Percentiles rank a stretch among this genome's conserved stretches.
phyloP scores from a whole-genome alignment of 1,140 invertebrate species.

The Magallana angulata region DNA sequence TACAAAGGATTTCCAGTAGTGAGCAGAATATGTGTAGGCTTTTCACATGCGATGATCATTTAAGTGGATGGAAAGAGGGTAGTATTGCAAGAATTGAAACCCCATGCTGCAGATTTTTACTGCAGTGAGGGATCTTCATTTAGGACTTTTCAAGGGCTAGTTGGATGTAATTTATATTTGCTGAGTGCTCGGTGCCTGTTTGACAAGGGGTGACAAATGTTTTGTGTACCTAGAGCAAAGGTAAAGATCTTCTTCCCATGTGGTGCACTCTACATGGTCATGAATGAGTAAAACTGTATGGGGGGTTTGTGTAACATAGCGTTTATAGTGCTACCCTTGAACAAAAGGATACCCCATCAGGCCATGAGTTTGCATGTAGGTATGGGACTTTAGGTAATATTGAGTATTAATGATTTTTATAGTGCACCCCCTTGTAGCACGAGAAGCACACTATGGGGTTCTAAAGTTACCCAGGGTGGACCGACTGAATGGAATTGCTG shows the following conservation, averaged over 20 bases:
- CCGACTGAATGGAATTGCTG: constrained; percentile 17
- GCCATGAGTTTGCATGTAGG: too few relatives aligned
- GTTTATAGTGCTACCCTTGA: too few relatives aligned
- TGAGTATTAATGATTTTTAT: background rate
- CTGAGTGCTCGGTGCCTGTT: background rate
- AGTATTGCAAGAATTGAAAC: too few relatives aligned
- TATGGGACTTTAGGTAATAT: background rate
- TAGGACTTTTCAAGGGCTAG: background rate
- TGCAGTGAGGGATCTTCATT: background rate
- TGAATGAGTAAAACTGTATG: background rate
- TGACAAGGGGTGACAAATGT: constrained; percentile 6
- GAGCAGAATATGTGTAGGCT: too few relatives aligned
- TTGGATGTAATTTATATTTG: constrained; percentile 9
- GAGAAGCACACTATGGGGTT: constrained; percentile 12
- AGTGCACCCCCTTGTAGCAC: constrained; percentile 3
- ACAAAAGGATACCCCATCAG: too few relatives aligned
- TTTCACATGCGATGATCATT: too few relatives aligned
- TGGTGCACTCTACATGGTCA: constrained; percentile 8
- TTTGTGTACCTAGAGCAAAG: constrained; percentile 8
- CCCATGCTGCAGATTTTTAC: too few relatives aligned
- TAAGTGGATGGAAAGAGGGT: too few relatives aligned
- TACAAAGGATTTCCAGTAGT: too few relatives aligned
- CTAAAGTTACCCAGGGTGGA: background rate
- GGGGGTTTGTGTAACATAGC: background rate
- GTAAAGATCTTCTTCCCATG: background rate